Evolutionary conservation across 1,140 invertebrate species (phyloP).

Genomic region (Nylanderia fulva): DNA sequence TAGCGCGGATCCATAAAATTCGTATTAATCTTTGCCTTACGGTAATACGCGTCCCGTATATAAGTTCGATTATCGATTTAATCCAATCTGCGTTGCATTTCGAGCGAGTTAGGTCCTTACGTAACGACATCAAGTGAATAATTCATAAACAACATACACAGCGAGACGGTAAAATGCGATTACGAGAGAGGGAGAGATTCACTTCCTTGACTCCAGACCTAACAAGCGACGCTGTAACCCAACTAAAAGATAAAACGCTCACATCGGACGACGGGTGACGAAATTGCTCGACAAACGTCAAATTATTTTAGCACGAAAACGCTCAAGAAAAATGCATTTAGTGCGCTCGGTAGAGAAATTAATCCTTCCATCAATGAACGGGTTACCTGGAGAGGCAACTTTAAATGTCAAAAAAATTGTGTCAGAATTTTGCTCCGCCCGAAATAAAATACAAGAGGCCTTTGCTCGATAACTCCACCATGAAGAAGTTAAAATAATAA

Average conservation of each 20-base stretch:
- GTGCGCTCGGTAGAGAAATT: neutral
- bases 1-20: no score
- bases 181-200: conserved; percentile 43
- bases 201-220: conserved; percentile 26
- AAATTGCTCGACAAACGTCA: conserved; percentile 34
- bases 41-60: neutral
- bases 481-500: no score
- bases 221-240: conserved; percentile 29
- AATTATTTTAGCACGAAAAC: no score
- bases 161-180: conserved; percentile 13
- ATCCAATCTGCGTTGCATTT: conserved; percentile 5
- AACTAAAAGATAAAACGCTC: conserved; percentile 66
- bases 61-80: conserved; percentile 23
- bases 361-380: no score
- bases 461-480: no score
- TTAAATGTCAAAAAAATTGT: no score
- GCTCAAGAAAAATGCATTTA: no score
- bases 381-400: no score
- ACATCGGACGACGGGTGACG: conserved; percentile 56
- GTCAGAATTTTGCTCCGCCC: no score
- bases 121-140: conserved; percentile 24
- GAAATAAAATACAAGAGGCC: no score
- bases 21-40: neutral
- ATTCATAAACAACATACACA: conserved; percentile 21
- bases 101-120: neutral